phyloP scores from a whole-genome alignment of 30 jellyfish, hydroid and myxozoan genomes.

The Turritopsis rubra region DNA sequence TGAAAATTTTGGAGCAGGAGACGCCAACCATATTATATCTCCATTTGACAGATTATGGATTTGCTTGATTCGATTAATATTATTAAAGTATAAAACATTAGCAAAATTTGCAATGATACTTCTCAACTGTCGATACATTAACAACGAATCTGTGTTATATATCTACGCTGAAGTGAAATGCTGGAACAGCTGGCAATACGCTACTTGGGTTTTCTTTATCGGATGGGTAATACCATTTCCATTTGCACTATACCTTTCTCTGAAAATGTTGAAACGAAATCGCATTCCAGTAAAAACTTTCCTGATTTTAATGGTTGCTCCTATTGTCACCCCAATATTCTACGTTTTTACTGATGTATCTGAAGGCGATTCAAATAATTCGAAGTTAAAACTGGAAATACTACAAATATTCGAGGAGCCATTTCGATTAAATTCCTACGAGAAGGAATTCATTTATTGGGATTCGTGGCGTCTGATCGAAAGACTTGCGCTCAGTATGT shows the following conservation, averaged over 20 bases:
- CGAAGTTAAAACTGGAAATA: background rate
- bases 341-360: background rate
- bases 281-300: background rate
- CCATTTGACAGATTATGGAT: background rate
- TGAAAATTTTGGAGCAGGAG: too few species aligned
- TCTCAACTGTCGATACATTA: background rate
- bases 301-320: background rate
- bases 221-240: background rate
- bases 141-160: background rate
- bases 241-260: background rate
- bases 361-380: background rate
- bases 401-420: constrained; percentile 7
- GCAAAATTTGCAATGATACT: background rate
- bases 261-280: background rate
- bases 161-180: constrained; percentile 1
- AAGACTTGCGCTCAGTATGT: background rate
- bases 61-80: background rate
- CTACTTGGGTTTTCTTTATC: background rate
- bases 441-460: background rate
- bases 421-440: background rate
- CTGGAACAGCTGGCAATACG: background rate
- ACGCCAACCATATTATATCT: too few species aligned
- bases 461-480: background rate
- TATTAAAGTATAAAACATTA: background rate
- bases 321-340: background rate